Conservation (phyloP, 1,140 invertebrate genomes). For the Lepidurus arcticus region DNA sequence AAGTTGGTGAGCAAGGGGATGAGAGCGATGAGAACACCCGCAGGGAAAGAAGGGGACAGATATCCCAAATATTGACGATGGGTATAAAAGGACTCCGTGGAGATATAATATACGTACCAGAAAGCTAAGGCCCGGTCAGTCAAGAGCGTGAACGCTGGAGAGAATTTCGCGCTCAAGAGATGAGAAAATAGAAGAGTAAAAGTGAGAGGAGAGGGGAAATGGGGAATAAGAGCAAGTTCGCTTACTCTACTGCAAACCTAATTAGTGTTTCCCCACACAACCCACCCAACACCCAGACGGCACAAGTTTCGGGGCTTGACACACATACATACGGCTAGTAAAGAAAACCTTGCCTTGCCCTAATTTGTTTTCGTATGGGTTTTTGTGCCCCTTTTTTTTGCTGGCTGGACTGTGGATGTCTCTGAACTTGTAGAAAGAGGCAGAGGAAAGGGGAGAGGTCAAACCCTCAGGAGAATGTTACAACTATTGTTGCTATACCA, state of each 20-base stretch:
- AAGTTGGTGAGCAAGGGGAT: too few relatives aligned
- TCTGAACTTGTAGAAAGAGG: background rate
- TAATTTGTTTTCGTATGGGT: slow-evolving; percentile 13
- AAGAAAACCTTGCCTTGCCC: background rate
- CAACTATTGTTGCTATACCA: slow-evolving; percentile 1
- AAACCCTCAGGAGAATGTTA: background rate
- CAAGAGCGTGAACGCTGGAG: too few relatives aligned
- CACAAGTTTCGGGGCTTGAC: background rate
- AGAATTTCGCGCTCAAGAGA: background rate
- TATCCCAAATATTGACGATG: too few relatives aligned
- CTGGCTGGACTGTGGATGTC: background rate
- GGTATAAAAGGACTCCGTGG: too few relatives aligned
- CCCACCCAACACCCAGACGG: background rate
- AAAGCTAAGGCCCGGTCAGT: too few relatives aligned
- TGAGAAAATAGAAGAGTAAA: background rate
- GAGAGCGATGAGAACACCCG: too few relatives aligned
- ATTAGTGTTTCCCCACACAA: background rate
- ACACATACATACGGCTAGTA: background rate
- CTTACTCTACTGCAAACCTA: background rate
- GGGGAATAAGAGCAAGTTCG: background rate
- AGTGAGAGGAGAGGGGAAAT: background rate
- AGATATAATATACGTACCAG: too few relatives aligned
- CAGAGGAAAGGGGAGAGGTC: background rate
- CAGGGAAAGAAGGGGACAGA: too few relatives aligned
- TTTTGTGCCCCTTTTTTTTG: background rate